These are phyloP conservation scores for Thera britannica DNA, from an alignment of 2,888 invertebrate species.

Conservation along the genomic window DNA sequence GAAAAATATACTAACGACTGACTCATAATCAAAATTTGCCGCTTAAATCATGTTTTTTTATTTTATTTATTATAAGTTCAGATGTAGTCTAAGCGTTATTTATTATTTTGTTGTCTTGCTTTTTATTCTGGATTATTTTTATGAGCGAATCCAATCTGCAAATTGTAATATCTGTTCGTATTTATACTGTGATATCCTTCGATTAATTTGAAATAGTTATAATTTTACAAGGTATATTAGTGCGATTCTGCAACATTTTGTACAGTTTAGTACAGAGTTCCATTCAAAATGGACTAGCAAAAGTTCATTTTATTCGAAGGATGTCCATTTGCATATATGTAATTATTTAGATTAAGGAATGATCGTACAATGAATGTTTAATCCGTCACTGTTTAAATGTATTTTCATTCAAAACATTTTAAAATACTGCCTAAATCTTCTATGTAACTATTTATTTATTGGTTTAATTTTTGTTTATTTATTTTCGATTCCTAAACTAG, in stretches of 20 bases:
- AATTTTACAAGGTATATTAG: constrained; percentile 28
- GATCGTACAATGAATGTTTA: constrained; percentile 51
- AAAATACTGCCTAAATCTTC: constrained; percentile 14
- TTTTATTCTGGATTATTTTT: constrained; percentile 35
- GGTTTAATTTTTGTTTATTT: constrained; percentile 24
- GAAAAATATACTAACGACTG: too few species aligned
- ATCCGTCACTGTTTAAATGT: constrained; percentile 25
- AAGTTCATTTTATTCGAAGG: constrained; percentile 50
- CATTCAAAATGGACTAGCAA: constrained; percentile 29
- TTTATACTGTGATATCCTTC: constrained; percentile 45
- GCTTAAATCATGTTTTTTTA: constrained; percentile 13
- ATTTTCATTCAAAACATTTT: constrained; percentile 18
- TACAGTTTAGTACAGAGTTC: constrained; percentile 30
- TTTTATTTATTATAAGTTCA: constrained; percentile 26
- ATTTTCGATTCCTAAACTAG: constrained; percentile 39
- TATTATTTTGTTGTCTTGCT: constrained; percentile 37
- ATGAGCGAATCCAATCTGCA: constrained; percentile 49
- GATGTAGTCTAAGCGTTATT: constrained; percentile 36
- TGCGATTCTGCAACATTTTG: constrained; percentile 19
- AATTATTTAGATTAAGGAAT: constrained; percentile 65
- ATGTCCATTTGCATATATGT: constrained; percentile 48
- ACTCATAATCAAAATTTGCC: neutral
- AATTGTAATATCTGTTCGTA: constrained; percentile 47
- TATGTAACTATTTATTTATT: constrained; percentile 18
- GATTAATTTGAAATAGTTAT: constrained; percentile 38